A percentile compares a stretch with the other conserved stretches of the same genome.
Evolutionary conservation across 92 coral and sea anemone genomes (phyloP).

Genomic region (Micromussa lordhowensis): DNA sequence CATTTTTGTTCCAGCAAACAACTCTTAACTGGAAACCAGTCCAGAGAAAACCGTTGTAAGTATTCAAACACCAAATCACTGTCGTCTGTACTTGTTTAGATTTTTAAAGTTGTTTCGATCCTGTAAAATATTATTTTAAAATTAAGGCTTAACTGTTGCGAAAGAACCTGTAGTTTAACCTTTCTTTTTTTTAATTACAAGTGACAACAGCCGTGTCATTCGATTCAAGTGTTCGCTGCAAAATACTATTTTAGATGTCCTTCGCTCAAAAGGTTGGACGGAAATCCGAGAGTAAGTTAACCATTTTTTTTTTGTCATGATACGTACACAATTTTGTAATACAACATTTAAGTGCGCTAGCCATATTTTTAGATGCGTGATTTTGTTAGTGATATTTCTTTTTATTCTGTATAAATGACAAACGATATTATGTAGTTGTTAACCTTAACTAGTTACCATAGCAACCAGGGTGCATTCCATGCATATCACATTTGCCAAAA

Average conservation of each 20-base stretch:
- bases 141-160: background rate
- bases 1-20: slow-evolving; percentile 58
- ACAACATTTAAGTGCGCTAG: background rate
- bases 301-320: background rate
- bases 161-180: background rate
- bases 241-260: slow-evolving; percentile 94
- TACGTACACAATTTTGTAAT: background rate
- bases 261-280: slow-evolving; percentile 94
- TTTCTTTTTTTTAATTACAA: slow-evolving; percentile 10
- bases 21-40: slow-evolving; percentile 83
- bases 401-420: background rate
- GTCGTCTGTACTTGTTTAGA: no score
- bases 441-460: background rate
- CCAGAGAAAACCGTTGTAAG: slow-evolving; percentile 90
- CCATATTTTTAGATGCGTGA: background rate
- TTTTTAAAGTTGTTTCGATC: background rate
- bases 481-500: background rate
- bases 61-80: background rate
- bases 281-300: slow-evolving; percentile 89
- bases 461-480: background rate
- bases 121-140: background rate
- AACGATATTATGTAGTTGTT: background rate
- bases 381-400: background rate
- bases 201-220: slow-evolving; percentile 94
- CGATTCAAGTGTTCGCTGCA: slow-evolving; percentile 93